phyloP scores from a whole-genome alignment of 2,888 invertebrate genomes.

The Axea sp. region DNA sequence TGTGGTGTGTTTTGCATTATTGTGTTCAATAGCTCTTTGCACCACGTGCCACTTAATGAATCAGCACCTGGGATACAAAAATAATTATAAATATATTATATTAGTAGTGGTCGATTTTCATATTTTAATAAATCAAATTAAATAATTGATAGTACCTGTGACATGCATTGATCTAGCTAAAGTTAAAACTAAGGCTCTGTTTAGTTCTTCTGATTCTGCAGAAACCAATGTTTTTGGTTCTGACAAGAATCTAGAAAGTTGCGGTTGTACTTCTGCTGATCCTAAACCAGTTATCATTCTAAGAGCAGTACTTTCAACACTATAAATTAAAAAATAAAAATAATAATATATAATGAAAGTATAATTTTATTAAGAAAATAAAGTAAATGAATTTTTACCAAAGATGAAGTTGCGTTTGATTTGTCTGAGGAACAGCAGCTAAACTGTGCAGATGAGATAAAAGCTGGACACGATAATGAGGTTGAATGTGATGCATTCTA shows the following conservation, averaged over 20 bases:
- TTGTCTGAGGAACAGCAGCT: constrained; percentile 94
- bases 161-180: constrained; percentile 96
- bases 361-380: background rate
- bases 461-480: constrained; percentile 95
- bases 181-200: constrained; percentile 94
- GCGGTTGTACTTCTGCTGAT: constrained; percentile 96
- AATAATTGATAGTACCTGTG: constrained; percentile 82
- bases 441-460: constrained; percentile 94
- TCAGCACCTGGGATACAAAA: constrained; percentile 79
- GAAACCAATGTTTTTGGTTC: constrained; percentile 96
- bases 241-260: constrained; percentile 93
- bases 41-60: constrained; percentile 87
- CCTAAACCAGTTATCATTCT: constrained; percentile 93
- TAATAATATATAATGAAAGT: background rate
- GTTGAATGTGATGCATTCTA: constrained; percentile 96
- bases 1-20: constrained; percentile 97
- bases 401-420: constrained; percentile 95
- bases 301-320: constrained; percentile 93
- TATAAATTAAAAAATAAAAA: constrained; percentile 68
- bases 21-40: constrained; percentile 92
- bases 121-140: too few species aligned
- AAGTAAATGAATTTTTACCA: constrained; percentile 81
- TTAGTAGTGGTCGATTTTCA: too few species aligned
- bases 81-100: too few species aligned
- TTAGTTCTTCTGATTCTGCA: constrained; percentile 96